phyloP scores from a whole-genome alignment of 1,140 invertebrate genomes.

The Parasteatoda tepidariorum region DNA sequence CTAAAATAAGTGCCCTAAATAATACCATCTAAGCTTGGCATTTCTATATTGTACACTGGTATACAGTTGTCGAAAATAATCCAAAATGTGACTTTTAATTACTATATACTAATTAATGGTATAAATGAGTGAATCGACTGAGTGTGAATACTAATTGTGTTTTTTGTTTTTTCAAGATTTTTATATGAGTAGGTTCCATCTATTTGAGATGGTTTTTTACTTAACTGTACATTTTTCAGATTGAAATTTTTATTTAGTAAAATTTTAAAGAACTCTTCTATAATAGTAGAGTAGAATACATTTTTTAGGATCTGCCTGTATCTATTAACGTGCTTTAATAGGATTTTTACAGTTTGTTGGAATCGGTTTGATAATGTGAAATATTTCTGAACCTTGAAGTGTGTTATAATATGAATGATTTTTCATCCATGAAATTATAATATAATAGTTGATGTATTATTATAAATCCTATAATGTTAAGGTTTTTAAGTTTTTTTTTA shows the following conservation, averaged over 20 bases:
- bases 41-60: slow-evolving; percentile 24
- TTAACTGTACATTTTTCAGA: slow-evolving; percentile 58
- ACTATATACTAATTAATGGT: neutral
- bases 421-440: too few species aligned
- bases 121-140: neutral
- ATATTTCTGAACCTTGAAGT: neutral
- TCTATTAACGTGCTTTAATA: neutral
- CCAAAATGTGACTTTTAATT: neutral
- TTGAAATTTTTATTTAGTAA: slow-evolving; percentile 51
- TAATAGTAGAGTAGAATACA: slow-evolving; percentile 20
- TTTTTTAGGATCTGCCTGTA: slow-evolving; percentile 38
- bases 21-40: slow-evolving; percentile 5
- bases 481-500: too few species aligned
- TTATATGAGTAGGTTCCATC: slow-evolving; percentile 59
- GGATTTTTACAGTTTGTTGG: neutral
- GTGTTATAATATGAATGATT: too few species aligned
- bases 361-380: neutral
- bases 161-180: slow-evolving; percentile 42
- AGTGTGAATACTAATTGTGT: slow-evolving; percentile 53
- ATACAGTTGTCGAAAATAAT: neutral
- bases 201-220: slow-evolving; percentile 49
- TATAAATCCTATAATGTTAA: too few species aligned
- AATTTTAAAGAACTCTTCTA: slow-evolving; percentile 51
- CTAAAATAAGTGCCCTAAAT: neutral
- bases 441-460: too few species aligned